Base-by-base conservation (phyloP, 2,797 vertebrate genomes). In the Pantherophis vulpinus region DNA sequence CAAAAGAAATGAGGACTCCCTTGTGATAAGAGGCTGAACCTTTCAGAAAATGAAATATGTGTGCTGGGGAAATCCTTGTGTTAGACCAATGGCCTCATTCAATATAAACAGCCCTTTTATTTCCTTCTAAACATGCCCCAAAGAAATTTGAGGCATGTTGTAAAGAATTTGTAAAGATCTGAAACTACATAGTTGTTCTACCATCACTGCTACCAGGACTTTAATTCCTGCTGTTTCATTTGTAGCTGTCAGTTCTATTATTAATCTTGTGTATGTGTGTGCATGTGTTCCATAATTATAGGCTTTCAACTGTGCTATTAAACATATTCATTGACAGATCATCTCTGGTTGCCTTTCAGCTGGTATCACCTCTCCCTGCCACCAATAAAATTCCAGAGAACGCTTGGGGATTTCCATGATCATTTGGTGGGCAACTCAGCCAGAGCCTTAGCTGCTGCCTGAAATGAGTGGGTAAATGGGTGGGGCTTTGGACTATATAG, bases 1-100 rank as follows among this genome's bases (percentile, higher is more conserved):
- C 87, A 91, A 91, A 93, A 59, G 56, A 60, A 91, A 83, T 61
- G 86, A 91, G 55, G 66, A 42, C 60, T 86, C 74, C 58, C 25
- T 56, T 61, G 59, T 89, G 58, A 89, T 59, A 93, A 86, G 88
- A 60, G 56, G 27, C 5, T 54, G 55, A 93, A 88, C 51, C 47
- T 86, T 86, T 56, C 42, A 32, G 87, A 32, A 37, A 58, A 86
- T 63, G 90, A 93, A 93, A 91, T 89, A 70, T 86, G 9, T 88
- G 27, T 51, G 27, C 66, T 32, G 54, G 54, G 32, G 47, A 86
- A 86, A 55, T 83, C 74, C 37, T 83, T 83, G 74, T 83, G 37
- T 47, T 83, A 37, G 32, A 29, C 56, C 74, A 86, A 59, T 86
- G 58, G 16, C 59, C 2, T 47, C n/a, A 47, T 91, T 86, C 32